Evolutionary conservation across 2,797 vertebrate genomes (phyloP), one percentile per base, ranked within the genome.

Genomic region (Triplophysa yarkandensis): DNA sequence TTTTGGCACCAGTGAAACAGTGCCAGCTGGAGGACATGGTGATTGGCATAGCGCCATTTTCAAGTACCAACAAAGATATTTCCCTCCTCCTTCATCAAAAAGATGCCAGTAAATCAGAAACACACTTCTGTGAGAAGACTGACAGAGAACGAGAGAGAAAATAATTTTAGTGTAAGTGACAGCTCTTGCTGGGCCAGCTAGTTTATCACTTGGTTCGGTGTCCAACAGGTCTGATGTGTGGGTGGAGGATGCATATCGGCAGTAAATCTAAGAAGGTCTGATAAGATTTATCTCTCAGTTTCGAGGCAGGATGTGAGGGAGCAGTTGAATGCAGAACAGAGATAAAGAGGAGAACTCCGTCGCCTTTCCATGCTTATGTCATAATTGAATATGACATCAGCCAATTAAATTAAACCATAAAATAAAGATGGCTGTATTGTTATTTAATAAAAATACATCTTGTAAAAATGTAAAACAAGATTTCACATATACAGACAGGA

Each of bases 11-110:
- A 54, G 50, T 71, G 66, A 72, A 68, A 62, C 36, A 27, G 7
- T 72, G 68, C 80, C 80, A 81, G 80, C 76, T 84, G 73, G 76
- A 77, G 48, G 64, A 76, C 52, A 67, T 48, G 13, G 48, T 36
- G 75, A 74, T 60, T 77, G 83, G 83, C 54, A 30, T 57, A 2
- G 25, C 6, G 6, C 27, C 54, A 30, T 57, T 28, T 57, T 57
- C 27, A 30, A 57, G 54, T 30, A 30, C 27, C 13, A 57, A 57
- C 75, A 81, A 79, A 82, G 80, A 79, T 63, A 44, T 82, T 68
- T 73, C 41, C 25, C n/a, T 28, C 41, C 48, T 43, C 64, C 36
- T 72, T 71, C 65, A 69, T 66, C 60, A 52, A 66, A 66, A 52
- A 60, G 23, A 16, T 58, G 74, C 62, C 68, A 74, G 76, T 39